Conservation (phyloP, 2,888 invertebrate genomes). For the Idaea aversata region DNA sequence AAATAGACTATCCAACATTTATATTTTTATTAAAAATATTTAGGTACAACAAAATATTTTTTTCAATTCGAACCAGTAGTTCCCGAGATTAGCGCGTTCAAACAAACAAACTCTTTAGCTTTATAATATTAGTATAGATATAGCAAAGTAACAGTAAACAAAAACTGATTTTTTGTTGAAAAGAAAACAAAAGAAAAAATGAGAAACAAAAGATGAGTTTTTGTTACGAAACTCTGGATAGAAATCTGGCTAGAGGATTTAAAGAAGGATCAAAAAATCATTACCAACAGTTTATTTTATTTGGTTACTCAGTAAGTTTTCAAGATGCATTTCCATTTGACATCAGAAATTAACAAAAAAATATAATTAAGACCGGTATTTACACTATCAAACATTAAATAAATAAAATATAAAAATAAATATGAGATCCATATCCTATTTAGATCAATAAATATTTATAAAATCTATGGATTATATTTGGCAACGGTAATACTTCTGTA, state of each 20-base stretch:
- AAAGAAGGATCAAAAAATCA: slow-evolving; percentile 19
- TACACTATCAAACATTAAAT: slow-evolving; percentile 46
- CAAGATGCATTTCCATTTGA: slow-evolving; percentile 25
- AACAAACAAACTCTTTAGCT: too few species aligned
- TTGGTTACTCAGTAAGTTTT: slow-evolving; percentile 48
- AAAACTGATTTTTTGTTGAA: too few species aligned
- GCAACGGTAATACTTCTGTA: slow-evolving; percentile 39
- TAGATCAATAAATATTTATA: slow-evolving; percentile 36
- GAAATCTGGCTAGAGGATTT: not conserved
- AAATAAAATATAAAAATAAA: slow-evolving; percentile 37
- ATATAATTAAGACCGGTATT: slow-evolving; percentile 40
- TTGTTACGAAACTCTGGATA: not conserved
- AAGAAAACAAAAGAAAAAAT: too few species aligned
- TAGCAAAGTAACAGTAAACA: too few species aligned
- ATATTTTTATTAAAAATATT: too few species aligned
- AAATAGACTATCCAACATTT: too few species aligned
- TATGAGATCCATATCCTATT: slow-evolving; percentile 53
- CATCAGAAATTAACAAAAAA: slow-evolving; percentile 37
- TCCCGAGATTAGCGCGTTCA: too few species aligned
- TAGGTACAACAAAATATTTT: too few species aligned
- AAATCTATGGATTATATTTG: slow-evolving; percentile 38
- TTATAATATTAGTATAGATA: too few species aligned
- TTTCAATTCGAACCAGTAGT: too few species aligned
- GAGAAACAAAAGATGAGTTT: too few species aligned
- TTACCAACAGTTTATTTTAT: slow-evolving; percentile 68